phyloP scores from a whole-genome alignment of 2,113 vertebrate species.

The Catagonus wagneri region DNA sequence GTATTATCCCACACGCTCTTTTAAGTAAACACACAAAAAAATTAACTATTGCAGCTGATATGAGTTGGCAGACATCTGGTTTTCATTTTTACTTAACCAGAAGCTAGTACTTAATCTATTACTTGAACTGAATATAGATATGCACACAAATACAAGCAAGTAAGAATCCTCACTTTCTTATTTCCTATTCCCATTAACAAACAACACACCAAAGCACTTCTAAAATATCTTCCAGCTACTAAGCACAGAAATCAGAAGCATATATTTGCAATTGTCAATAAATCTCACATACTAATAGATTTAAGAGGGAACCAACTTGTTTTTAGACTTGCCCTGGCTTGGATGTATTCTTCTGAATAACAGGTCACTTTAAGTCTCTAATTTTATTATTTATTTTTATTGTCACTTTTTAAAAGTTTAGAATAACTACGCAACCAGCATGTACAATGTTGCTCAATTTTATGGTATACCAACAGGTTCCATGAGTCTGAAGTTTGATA shows the following conservation, averaged over 20 bases:
- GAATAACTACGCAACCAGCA: constrained; percentile 1
- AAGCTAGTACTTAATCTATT: neutral
- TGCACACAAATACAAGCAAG: neutral
- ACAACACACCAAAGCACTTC: constrained; percentile 44
- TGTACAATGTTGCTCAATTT: constrained; percentile 47
- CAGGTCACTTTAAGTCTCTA: constrained; percentile 11
- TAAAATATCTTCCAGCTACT: constrained; percentile 28
- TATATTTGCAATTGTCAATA: constrained; percentile 11
- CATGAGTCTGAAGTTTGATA: constrained; percentile 24
- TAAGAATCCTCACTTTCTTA: constrained; percentile 41
- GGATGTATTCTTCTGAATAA: constrained; percentile 33
- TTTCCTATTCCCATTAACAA: constrained; percentile 7
- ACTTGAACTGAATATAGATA: neutral
- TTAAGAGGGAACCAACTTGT: neutral
- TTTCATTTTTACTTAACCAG: constrained; percentile 33
- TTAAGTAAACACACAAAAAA: constrained; percentile 49
- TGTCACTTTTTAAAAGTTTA: neutral
- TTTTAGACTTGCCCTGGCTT: neutral
- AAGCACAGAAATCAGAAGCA: constrained; percentile 4
- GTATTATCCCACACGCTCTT: constrained; percentile 7
- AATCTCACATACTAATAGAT: neutral
- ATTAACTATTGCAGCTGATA: neutral
- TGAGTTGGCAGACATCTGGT: constrained; percentile 27
- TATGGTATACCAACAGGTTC: constrained; percentile 51
- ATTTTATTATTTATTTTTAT: constrained; percentile 18